Evolutionary conservation across 2,113 vertebrate species (phyloP).

Genomic region (Gracilinanus agilis): DNA sequence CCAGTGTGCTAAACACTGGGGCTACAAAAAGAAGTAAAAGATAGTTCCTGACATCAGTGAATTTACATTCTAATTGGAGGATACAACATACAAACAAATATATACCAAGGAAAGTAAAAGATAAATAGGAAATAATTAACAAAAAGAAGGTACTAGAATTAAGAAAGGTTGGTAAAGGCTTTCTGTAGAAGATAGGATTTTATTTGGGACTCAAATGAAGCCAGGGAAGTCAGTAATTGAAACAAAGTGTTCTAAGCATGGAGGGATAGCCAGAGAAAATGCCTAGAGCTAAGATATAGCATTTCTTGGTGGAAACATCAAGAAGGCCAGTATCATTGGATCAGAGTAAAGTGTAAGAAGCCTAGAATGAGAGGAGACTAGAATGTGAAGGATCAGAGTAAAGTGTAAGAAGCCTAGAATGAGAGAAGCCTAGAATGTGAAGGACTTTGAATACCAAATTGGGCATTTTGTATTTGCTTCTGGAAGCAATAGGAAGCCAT

Average conservation of each 20-base stretch:
- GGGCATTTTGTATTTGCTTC: too few relatives aligned
- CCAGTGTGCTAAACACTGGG: neutral
- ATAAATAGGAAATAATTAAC: neutral
- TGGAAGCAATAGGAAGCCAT: too few relatives aligned
- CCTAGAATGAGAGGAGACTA: neutral
- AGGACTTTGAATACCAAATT: too few relatives aligned
- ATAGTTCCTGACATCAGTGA: neutral
- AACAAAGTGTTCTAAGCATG: neutral
- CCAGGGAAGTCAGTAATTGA: neutral
- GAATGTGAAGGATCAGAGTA: too few relatives aligned
- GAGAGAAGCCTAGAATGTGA: too few relatives aligned
- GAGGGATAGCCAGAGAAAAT: neutral
- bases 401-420: neutral
- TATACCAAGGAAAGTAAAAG: neutral
- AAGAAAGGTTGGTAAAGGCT: neutral
- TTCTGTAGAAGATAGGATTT: neutral
- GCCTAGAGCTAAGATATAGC: neutral
- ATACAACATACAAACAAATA: neutral
- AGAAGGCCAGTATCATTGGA: neutral
- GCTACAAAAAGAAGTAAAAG: neutral
- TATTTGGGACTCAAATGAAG: neutral
- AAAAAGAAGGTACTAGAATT: neutral
- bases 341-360: neutral
- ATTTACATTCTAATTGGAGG: too few relatives aligned
- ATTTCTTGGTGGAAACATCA: neutral